Percentiles rank a stretch among this genome's conserved stretches.
phyloP scores from a whole-genome alignment of 2,888 invertebrate species.

The Mystacides longicornis region DNA sequence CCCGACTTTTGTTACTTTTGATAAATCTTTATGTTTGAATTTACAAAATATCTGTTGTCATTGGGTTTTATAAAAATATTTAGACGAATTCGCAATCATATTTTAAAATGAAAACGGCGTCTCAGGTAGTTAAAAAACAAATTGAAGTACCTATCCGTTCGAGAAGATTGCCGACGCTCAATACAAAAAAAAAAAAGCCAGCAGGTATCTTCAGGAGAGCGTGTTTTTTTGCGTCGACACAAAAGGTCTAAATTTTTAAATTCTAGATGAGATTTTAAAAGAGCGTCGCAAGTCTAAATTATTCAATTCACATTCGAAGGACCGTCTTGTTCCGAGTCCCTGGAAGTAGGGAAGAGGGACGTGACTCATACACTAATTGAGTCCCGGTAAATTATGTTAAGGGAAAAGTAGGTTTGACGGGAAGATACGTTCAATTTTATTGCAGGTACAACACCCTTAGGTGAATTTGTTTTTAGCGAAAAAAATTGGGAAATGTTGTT shows the following conservation, averaged over 20 bases:
- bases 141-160: no score
- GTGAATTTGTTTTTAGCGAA: background rate
- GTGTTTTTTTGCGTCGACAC: background rate
- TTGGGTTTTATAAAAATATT: no score
- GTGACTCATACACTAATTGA: conserved; percentile 20
- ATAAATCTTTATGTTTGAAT: no score
- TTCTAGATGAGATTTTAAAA: background rate
- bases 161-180: no score
- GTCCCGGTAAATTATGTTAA: conserved; percentile 19
- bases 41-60: no score
- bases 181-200: no score
- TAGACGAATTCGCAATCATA: no score
- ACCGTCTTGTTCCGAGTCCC: background rate
- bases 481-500: background rate
- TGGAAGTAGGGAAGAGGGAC: conserved; percentile 7
- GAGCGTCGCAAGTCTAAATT: background rate
- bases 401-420: background rate
- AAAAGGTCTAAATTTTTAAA: background rate
- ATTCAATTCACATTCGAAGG: background rate
- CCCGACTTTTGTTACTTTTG: no score
- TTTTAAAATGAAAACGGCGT: no score
- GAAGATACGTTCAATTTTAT: background rate
- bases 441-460: background rate
- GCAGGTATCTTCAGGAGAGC: no score
- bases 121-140: no score